phyloP scores from a whole-genome alignment of 2,888 invertebrate species.

The Plagodis pulveraria region DNA sequence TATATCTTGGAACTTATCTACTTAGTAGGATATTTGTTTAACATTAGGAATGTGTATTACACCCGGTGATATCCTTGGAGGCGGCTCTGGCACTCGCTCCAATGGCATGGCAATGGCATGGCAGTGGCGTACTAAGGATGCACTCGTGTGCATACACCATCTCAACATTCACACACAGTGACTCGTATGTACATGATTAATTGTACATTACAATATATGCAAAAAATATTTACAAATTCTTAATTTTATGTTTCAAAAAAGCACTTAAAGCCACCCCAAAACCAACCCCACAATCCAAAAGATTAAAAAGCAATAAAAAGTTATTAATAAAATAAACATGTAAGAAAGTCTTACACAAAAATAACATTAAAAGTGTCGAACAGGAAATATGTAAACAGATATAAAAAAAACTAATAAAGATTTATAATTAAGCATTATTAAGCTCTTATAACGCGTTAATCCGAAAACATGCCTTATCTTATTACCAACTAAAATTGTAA shows the following conservation, averaged over 20 bases:
- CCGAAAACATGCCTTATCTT: slow-evolving; percentile 27
- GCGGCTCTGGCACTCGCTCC: slow-evolving; percentile 25
- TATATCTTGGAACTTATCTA: slow-evolving; percentile 56
- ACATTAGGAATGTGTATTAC: slow-evolving; percentile 41
- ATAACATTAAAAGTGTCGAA: not conserved
- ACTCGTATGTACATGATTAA: slow-evolving; percentile 57
- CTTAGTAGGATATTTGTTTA: slow-evolving; percentile 56
- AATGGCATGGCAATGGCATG: slow-evolving; percentile 41
- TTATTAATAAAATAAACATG: slow-evolving; percentile 28
- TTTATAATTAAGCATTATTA: slow-evolving; percentile 16
- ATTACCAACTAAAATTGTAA: slow-evolving; percentile 11
- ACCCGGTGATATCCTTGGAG: slow-evolving; percentile 12
- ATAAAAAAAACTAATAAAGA: slow-evolving; percentile 19
- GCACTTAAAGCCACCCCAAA: slow-evolving; percentile 71
- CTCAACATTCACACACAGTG: slow-evolving; percentile 71
- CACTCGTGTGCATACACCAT: slow-evolving; percentile 76
- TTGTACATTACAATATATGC: slow-evolving; percentile 64
- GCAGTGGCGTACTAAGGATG: slow-evolving; percentile 72
- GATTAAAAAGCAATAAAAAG: slow-evolving; percentile 41
- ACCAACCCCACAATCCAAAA: slow-evolving; percentile 54
- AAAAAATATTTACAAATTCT: slow-evolving; percentile 80
- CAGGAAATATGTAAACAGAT: not conserved
- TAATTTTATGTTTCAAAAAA: slow-evolving; percentile 68
- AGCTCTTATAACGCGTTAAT: slow-evolving; percentile 23
- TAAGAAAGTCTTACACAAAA: slow-evolving; percentile 4